These are phyloP conservation scores for Trissolcus basalis DNA, from an alignment of 1,140 invertebrate species.

Conservation along the genomic window DNA sequence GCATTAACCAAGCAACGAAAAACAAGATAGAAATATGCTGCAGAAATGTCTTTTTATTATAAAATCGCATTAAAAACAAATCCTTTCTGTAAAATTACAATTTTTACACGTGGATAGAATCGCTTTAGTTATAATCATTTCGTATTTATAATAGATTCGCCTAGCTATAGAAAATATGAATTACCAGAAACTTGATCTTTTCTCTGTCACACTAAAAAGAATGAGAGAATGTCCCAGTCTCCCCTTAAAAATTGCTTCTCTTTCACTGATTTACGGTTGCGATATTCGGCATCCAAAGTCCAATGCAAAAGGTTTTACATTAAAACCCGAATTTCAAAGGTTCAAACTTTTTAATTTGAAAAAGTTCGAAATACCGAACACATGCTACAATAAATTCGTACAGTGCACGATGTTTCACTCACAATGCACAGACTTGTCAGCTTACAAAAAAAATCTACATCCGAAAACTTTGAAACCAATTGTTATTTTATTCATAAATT, in stretches of 20 bases:
- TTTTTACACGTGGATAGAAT: constrained; percentile 49
- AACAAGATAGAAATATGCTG: constrained; percentile 25
- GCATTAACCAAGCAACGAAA: constrained; percentile 16
- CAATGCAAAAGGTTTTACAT: no score
- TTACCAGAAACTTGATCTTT: neutral
- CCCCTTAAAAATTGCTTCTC: constrained; percentile 22
- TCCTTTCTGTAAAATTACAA: constrained; percentile 51
- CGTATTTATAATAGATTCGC: constrained; percentile 42
- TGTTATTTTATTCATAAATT: constrained; percentile 62
- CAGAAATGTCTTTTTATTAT: constrained; percentile 53
- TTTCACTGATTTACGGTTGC: neutral
- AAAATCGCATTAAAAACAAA: constrained; percentile 55
- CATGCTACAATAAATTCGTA: no score
- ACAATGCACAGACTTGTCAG: constrained; percentile 46
- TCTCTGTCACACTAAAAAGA: constrained; percentile 14
- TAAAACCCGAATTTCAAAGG: no score
- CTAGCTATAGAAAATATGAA: no score
- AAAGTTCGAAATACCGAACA: constrained; percentile 3
- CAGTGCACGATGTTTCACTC: constrained; percentile 16
- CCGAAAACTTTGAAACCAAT: constrained; percentile 51
- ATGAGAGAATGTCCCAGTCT: constrained; percentile 35
- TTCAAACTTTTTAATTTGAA: no score
- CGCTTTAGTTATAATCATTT: constrained; percentile 25
- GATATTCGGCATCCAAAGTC: neutral
- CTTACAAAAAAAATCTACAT: constrained; percentile 73